These are phyloP conservation scores for Sminthopsis crassicaudata DNA, from an alignment of 2,113 vertebrate genomes.

Conservation along the genomic window DNA sequence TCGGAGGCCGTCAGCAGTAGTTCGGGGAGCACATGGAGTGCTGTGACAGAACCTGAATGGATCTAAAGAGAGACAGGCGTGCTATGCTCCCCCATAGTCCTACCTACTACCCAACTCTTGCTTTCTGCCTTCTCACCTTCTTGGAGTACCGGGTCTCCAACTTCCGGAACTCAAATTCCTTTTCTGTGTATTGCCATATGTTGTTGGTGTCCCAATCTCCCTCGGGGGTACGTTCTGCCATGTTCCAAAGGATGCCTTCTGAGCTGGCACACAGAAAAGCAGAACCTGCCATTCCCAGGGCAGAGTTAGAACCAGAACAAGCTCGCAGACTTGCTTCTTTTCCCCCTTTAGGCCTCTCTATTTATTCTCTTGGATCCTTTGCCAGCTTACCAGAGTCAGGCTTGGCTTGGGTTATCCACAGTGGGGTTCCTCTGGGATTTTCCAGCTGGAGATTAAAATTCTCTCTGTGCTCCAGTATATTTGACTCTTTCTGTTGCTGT, in stretches of 20 bases:
- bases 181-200: slow-evolving; percentile 55
- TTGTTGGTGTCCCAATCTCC: slow-evolving; percentile 58
- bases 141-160: slow-evolving; percentile 32
- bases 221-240: slow-evolving; percentile 46
- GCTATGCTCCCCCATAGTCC: neutral
- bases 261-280: slow-evolving; percentile 69
- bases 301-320: slow-evolving; percentile 11
- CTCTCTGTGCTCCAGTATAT: neutral
- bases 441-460: slow-evolving; percentile 37
- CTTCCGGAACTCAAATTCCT: neutral
- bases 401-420: slow-evolving; percentile 70
- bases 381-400: slow-evolving; percentile 71
- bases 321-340: neutral
- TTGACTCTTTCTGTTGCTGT: slow-evolving; percentile 64
- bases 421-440: slow-evolving; percentile 32
- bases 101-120: neutral
- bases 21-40: slow-evolving; percentile 73
- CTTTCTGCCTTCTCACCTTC: slow-evolving; percentile 62
- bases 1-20: slow-evolving; percentile 78
- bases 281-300: slow-evolving; percentile 65
- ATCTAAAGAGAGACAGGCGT: slow-evolving; percentile 59
- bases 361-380: neutral
- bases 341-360: neutral
- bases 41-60: slow-evolving; percentile 75
- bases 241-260: slow-evolving; percentile 74